Percentiles rank a stretch among this genome's conserved stretches.
Conservation (phyloP, 30 jellyfish, hydroid and myxozoan species). For the Clytia hemisphaerica region DNA sequence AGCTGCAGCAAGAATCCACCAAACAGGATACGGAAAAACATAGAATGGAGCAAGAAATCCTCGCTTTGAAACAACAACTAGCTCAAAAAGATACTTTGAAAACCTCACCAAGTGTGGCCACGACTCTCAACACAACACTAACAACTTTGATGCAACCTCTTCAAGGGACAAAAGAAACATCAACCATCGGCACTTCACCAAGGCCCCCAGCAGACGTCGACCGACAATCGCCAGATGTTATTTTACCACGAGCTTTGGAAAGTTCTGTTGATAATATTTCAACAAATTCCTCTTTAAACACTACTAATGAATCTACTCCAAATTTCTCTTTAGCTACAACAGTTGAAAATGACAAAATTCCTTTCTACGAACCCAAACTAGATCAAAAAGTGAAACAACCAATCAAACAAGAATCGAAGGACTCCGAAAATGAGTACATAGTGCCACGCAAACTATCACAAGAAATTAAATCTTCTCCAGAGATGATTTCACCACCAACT, state of each 20-base stretch:
- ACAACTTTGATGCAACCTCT: neutral
- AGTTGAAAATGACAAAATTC: too few relatives aligned
- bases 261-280: neutral
- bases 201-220: neutral
- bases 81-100: neutral
- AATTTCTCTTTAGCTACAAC: neutral
- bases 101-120: neutral
- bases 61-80: neutral
- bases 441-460: too few relatives aligned
- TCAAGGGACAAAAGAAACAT: neutral
- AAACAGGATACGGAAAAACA: neutral
- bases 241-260: neutral
- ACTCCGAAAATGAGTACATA: too few relatives aligned
- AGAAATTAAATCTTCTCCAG: too few relatives aligned
- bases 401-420: too few relatives aligned
- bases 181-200: neutral
- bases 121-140: neutral
- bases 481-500: too few relatives aligned
- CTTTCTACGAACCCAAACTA: too few relatives aligned
- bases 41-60: neutral
- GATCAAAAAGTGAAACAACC: too few relatives aligned
- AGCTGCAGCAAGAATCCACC: neutral
- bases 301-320: neutral
- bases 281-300: neutral
- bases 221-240: neutral